Percentiles rank a stretch among this genome's conserved stretches.
Evolutionary conservation across 2,888 invertebrate species (phyloP).

Genomic region (Drosophila niveifrons): DNA sequence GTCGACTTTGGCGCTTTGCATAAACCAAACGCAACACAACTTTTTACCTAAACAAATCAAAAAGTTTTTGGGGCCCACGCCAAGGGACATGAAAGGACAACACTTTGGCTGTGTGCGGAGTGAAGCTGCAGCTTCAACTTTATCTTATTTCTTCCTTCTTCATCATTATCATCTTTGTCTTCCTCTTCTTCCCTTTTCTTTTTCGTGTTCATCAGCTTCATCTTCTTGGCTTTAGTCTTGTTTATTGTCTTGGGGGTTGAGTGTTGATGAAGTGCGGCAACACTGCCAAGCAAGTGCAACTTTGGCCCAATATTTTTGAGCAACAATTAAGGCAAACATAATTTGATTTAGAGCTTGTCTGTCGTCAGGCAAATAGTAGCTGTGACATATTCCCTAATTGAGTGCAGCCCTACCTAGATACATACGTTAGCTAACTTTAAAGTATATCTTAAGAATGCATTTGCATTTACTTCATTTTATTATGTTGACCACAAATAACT

Average conservation of each 20-base stretch:
- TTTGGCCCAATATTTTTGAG: conserved; percentile 30
- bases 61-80: conserved; percentile 51
- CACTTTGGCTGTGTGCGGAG: conserved; percentile 28
- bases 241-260: conserved; percentile 24
- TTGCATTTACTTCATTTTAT: too few relatives aligned
- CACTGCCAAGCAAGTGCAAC: conserved; percentile 41
- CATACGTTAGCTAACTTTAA: neutral
- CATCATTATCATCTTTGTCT: conserved; percentile 2
- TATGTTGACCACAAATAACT: too few relatives aligned
- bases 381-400: neutral
- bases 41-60: conserved; percentile 68
- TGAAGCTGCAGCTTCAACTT: conserved; percentile 34
- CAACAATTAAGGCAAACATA: conserved; percentile 47
- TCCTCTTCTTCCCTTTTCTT: neutral
- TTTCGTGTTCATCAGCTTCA: conserved; percentile 1
- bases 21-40: conserved; percentile 64
- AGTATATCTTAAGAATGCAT: too few relatives aligned
- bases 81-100: conserved; percentile 61
- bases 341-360: conserved; percentile 34
- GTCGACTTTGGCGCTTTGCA: conserved; percentile 55
- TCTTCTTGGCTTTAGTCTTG: conserved; percentile 16
- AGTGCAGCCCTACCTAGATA: neutral
- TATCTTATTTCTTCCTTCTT: conserved; percentile 17
- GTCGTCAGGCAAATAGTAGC: neutral
- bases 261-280: conserved; percentile 57